Evolutionary conservation across 2,797 vertebrate species (phyloP).

Genomic region (Geotrypetes seraphini): DNA sequence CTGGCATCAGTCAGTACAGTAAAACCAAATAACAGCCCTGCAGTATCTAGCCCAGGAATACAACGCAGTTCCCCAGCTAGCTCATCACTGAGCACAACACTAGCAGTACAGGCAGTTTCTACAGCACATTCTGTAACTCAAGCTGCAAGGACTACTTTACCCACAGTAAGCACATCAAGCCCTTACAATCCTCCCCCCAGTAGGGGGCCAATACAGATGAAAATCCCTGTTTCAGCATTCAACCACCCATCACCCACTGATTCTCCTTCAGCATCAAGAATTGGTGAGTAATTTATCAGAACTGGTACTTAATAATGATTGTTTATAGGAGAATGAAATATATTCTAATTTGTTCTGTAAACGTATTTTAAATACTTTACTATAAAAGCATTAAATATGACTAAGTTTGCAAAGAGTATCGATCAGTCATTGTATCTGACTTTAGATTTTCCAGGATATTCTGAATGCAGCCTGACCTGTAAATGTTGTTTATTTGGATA

Average conservation of each 20-base stretch:
- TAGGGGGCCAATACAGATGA: conserved; percentile 51
- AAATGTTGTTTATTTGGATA: too few relatives aligned
- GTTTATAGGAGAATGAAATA: too few relatives aligned
- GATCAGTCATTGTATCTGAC: too few relatives aligned
- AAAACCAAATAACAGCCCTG: conserved; percentile 51
- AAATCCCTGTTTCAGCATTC: conserved; percentile 51
- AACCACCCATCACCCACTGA: conserved; percentile 43
- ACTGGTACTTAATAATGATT: too few relatives aligned
- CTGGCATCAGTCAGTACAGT: conserved; percentile 45
- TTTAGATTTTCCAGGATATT: too few relatives aligned
- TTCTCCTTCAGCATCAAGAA: conserved; percentile 21
- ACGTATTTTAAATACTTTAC: too few relatives aligned
- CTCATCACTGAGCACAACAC: conserved; percentile 44
- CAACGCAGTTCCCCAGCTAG: conserved; percentile 50
- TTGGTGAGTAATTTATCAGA: conserved; percentile 56
- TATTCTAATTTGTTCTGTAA: too few relatives aligned
- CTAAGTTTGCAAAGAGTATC: too few relatives aligned
- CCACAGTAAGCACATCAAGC: conserved; percentile 50
- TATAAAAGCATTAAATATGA: too few relatives aligned
- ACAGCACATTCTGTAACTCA: conserved; percentile 52
- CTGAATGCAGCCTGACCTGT: too few relatives aligned
- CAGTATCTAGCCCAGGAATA: conserved; percentile 45
- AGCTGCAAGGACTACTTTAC: conserved; percentile 56
- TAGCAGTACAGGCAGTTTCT: conserved; percentile 56
- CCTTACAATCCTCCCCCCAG: conserved; percentile 41